Percentiles rank a stretch among this genome's conserved stretches.
phyloP scores from a whole-genome alignment of 35 echinoderm and acorn worm genomes.

The Acanthaster planci region DNA sequence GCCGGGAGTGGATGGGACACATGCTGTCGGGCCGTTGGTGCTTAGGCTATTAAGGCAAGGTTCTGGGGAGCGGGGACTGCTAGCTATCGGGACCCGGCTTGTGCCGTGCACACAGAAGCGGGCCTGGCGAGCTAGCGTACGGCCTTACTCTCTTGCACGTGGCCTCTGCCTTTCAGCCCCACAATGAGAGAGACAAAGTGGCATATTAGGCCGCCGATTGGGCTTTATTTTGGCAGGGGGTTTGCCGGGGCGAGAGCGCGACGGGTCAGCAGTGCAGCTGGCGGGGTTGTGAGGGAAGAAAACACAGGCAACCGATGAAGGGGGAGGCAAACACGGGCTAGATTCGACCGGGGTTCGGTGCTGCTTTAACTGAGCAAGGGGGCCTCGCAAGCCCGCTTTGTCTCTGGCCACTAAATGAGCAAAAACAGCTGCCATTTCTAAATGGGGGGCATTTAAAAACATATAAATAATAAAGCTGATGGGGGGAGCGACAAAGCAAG shows the following conservation, averaged over 20 bases:
- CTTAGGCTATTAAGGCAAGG: conserved; percentile 5
- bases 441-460: conserved; percentile 76
- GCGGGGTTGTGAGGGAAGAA: conserved; percentile 11
- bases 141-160: conserved; percentile 48
- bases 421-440: conserved; percentile 71
- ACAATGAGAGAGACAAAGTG: conserved; percentile 70
- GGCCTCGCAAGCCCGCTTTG: conserved; percentile 17
- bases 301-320: conserved; percentile 1
- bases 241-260: conserved; percentile 33
- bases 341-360: not conserved
- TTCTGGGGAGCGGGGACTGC: not conserved
- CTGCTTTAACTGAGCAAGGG: conserved; percentile 2
- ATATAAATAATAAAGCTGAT: conserved; percentile 79
- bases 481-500: conserved; percentile 48
- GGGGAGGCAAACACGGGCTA: conserved; percentile 31
- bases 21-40: conserved; percentile 16
- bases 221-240: conserved; percentile 43
- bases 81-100: not conserved
- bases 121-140: conserved; percentile 6
- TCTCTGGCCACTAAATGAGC: conserved; percentile 68
- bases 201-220: conserved; percentile 43
- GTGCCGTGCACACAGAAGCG: conserved; percentile 26
- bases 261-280: conserved; percentile 46
- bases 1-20: not conserved
- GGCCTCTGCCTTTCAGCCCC: conserved; percentile 33